Conservation (phyloP, 2,888 invertebrate genomes). For the Ichneumoninae sp. region DNA sequence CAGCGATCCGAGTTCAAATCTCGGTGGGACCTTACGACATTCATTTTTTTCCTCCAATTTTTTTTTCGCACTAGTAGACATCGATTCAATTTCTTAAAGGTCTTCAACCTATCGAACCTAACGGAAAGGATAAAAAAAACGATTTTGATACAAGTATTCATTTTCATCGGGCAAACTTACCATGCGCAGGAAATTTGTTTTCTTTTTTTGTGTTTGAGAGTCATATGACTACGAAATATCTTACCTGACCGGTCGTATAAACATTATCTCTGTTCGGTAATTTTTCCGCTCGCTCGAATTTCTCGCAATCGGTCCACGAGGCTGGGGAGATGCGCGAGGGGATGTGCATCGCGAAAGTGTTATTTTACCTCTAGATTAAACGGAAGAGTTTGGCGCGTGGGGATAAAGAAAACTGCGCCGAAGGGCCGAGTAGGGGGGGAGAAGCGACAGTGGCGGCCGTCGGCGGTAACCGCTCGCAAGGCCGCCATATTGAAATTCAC, state of each 20-base stretch:
- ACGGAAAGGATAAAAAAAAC: background rate
- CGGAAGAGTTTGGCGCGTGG: background rate
- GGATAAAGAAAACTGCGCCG: background rate
- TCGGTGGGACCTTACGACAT: constrained; percentile 88
- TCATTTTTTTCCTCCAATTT: constrained; percentile 69
- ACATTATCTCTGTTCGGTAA: background rate
- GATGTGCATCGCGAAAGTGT: background rate
- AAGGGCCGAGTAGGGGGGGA: constrained; percentile 39
- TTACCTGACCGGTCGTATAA: background rate
- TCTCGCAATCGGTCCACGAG: background rate
- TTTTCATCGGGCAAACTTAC: background rate
- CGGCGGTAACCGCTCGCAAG: constrained; percentile 37
- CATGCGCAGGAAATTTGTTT: background rate
- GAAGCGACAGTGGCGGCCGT: constrained; percentile 80
- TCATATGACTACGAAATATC: background rate
- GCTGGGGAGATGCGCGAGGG: background rate
- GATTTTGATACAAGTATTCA: background rate
- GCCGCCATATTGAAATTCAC: constrained; percentile 86
- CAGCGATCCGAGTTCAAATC: constrained; percentile 93
- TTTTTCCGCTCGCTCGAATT: background rate
- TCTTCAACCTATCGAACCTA: background rate
- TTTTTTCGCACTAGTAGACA: constrained; percentile 67
- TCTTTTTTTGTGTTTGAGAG: background rate
- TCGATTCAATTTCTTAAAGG: background rate
- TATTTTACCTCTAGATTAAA: background rate